phyloP scores from a whole-genome alignment of 2,888 invertebrate genomes.

The Drosophila sordidula region DNA sequence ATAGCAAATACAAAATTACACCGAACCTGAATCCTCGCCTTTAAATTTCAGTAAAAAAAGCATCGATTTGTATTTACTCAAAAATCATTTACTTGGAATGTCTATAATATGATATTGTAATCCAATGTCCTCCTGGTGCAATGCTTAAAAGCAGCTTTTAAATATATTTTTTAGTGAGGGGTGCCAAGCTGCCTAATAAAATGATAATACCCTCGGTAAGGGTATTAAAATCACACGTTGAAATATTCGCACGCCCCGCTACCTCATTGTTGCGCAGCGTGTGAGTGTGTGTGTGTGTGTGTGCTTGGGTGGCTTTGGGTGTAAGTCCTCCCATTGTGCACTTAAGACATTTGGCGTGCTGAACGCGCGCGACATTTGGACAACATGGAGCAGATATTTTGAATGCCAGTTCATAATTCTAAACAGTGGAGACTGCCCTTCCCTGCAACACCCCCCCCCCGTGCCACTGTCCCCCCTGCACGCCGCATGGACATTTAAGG shows the following conservation, averaged over 20 bases:
- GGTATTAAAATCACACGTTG: slow-evolving; percentile 49
- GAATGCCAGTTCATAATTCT: slow-evolving; percentile 47
- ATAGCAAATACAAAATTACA: no score
- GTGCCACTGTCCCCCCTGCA: no score
- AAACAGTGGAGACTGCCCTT: background rate
- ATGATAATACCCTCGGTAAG: slow-evolving; percentile 1
- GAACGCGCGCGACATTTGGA: slow-evolving; percentile 43
- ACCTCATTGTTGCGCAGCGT: slow-evolving; percentile 33
- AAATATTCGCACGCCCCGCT: slow-evolving; percentile 66
- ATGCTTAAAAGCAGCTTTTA: no score
- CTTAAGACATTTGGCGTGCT: slow-evolving; percentile 53
- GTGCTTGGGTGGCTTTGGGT: background rate
- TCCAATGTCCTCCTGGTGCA: no score
- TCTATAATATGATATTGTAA: no score
- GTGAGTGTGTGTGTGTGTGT: slow-evolving; percentile 11
- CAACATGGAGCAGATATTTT: slow-evolving; percentile 32
- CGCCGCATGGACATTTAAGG: slow-evolving; percentile 2
- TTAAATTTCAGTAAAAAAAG: no score
- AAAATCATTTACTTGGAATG: no score
- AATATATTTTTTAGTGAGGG: no score
- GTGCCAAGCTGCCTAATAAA: background rate
- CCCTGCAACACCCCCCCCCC: no score
- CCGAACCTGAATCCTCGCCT: no score
- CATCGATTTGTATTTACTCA: no score
- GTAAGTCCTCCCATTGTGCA: slow-evolving; percentile 29